Conservation (phyloP, 2,113 vertebrate genomes). For the Tringa solitaria region DNA sequence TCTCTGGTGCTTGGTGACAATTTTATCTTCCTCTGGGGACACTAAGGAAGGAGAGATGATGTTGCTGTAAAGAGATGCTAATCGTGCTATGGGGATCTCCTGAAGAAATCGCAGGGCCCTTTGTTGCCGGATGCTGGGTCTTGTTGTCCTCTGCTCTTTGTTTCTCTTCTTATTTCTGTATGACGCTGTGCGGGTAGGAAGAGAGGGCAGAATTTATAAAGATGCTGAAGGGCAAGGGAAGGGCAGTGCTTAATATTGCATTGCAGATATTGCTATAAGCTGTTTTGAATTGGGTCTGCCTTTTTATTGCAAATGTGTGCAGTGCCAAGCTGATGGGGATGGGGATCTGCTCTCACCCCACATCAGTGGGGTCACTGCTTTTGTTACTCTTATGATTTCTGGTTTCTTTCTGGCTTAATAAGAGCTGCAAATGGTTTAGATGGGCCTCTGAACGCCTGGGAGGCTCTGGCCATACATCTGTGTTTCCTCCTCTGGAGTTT, state of each 20-base stretch:
- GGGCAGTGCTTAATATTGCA: not conserved
- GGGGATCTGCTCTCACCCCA: not conserved
- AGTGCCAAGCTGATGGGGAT: not conserved
- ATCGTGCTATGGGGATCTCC: constrained; percentile 6
- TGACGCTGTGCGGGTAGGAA: not conserved
- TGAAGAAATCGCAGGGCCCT: constrained; percentile 15
- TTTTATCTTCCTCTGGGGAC: constrained; percentile 44
- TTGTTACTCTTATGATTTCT: not conserved
- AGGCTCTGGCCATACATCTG: not conserved
- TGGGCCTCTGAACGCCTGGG: not conserved
- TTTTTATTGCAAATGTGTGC: not conserved
- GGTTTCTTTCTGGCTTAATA: not conserved
- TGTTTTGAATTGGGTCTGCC: not conserved
- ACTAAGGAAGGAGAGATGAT: constrained; percentile 33
- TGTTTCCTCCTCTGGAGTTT: not conserved
- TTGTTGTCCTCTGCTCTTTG: not conserved
- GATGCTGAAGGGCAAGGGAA: constrained; percentile 47
- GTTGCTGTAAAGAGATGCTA: constrained; percentile 60
- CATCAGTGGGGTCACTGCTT: not conserved
- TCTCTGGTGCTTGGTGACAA: constrained; percentile 16
- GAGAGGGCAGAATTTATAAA: constrained; percentile 22
- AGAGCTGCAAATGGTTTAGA: not conserved
- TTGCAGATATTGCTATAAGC: not conserved
- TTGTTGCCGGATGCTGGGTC: not conserved
- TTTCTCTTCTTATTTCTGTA: constrained; percentile 44